Percentiles rank a stretch among this genome's conserved stretches.
Conservation (phyloP, 1,140 invertebrate species). For the Caenorhabditis brenneri region DNA sequence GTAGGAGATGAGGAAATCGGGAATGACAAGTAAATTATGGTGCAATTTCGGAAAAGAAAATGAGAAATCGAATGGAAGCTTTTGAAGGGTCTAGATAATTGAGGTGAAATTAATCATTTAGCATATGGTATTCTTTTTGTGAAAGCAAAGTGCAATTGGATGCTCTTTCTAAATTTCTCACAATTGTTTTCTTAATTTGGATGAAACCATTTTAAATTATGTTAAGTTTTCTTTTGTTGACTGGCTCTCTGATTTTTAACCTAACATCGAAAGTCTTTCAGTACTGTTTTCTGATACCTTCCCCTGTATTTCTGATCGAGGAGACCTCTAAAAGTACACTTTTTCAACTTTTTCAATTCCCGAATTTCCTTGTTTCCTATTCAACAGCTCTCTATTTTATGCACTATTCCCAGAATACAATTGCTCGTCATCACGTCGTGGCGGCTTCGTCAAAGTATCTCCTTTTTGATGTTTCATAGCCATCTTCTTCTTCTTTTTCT, state of each 20-base stretch:
- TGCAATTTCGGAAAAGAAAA: background rate
- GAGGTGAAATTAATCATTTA: background rate
- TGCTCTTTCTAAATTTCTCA: too few relatives aligned
- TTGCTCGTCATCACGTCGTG: background rate
- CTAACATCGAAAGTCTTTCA: too few relatives aligned
- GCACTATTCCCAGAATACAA: background rate
- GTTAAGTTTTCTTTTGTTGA: too few relatives aligned
- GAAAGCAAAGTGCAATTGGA: too few relatives aligned
- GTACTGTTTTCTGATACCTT: too few relatives aligned
- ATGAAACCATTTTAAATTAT: too few relatives aligned
- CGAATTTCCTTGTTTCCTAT: background rate
- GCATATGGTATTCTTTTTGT: too few relatives aligned
- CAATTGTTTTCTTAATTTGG: too few relatives aligned
- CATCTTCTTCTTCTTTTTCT: background rate
- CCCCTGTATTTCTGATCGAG: too few relatives aligned
- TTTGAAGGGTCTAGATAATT: background rate
- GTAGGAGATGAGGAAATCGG: background rate
- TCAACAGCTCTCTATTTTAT: background rate
- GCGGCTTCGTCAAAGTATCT: constrained; percentile 13
- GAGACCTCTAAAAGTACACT: background rate
- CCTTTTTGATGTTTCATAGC: constrained; percentile 30
- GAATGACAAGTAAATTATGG: background rate
- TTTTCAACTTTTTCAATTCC: background rate
- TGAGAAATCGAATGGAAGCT: background rate
- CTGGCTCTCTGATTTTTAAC: too few relatives aligned